Conservation (phyloP, 2,888 invertebrate genomes). For the Antheraea assamensis region DNA sequence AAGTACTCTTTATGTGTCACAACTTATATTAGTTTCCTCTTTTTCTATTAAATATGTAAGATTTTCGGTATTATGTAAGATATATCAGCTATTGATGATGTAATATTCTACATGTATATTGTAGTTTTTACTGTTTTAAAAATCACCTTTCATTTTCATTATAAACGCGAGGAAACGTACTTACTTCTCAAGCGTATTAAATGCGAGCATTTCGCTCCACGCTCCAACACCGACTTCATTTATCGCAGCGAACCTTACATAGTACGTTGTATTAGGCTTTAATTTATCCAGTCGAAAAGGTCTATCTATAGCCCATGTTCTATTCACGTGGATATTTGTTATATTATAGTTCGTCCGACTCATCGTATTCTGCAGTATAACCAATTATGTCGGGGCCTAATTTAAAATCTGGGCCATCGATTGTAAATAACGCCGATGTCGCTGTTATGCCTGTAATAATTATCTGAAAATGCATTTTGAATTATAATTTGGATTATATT, state of each 20-base stretch:
- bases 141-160: not conserved
- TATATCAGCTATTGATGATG: too few relatives aligned
- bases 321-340: conserved; percentile 62
- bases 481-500: conserved; percentile 9
- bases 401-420: conserved; percentile 43
- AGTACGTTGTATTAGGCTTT: conserved; percentile 59
- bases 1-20: too few relatives aligned
- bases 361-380: conserved; percentile 64
- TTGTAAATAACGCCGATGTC: conserved; percentile 56
- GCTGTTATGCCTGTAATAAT: conserved; percentile 44
- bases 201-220: conserved; percentile 50
- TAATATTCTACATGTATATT: not conserved
- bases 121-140: not conserved
- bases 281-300: conserved; percentile 59
- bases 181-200: conserved; percentile 66
- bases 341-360: conserved; percentile 52
- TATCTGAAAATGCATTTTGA: conserved; percentile 42
- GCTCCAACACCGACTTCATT: conserved; percentile 62
- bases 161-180: not conserved
- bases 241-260: conserved; percentile 61
- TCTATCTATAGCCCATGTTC: conserved; percentile 64
- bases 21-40: too few relatives aligned
- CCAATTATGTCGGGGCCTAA: conserved; percentile 58
- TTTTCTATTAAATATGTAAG: too few relatives aligned
- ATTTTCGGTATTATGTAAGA: too few relatives aligned